Evolutionary conservation across 2,113 vertebrate species (phyloP).

Genomic region (Clupea harengus): DNA sequence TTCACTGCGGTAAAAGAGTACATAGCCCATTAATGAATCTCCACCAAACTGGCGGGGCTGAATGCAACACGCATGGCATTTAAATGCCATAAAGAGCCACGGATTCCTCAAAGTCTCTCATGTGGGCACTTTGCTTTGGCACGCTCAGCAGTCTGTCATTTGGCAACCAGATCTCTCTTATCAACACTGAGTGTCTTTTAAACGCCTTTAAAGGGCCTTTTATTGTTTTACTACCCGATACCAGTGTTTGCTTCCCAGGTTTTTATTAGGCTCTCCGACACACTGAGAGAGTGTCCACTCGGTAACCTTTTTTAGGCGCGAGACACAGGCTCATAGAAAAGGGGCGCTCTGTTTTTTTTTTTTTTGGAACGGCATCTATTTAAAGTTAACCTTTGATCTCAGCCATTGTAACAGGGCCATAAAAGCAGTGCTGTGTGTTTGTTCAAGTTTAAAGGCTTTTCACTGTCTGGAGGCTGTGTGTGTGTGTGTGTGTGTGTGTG

Average conservation of each 20-base stretch:
- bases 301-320: conserved; percentile 24
- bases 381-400: conserved; percentile 70
- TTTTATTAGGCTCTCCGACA: neutral
- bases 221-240: conserved; percentile 60
- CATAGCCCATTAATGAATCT: conserved; percentile 1
- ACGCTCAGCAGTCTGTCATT: conserved; percentile 54
- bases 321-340: conserved; percentile 28
- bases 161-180: conserved; percentile 56
- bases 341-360: conserved; percentile 47
- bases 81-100: neutral
- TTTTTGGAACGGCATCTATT: conserved; percentile 51
- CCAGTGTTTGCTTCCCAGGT: conserved; percentile 28
- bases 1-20: neutral
- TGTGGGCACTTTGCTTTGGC: neutral
- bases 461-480: conserved; percentile 57
- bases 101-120: neutral
- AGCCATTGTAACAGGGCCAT: conserved; percentile 61
- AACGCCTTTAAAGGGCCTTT: conserved; percentile 59
- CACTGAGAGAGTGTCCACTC: conserved; percentile 43
- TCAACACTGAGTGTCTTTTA: conserved; percentile 38
- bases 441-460: conserved; percentile 49
- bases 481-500: too few relatives aligned
- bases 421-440: conserved; percentile 54
- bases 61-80: neutral
- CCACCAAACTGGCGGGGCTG: neutral